Evolutionary conservation across 2,888 invertebrate genomes (phyloP).

Genomic region (Caradrina kadenii): DNA sequence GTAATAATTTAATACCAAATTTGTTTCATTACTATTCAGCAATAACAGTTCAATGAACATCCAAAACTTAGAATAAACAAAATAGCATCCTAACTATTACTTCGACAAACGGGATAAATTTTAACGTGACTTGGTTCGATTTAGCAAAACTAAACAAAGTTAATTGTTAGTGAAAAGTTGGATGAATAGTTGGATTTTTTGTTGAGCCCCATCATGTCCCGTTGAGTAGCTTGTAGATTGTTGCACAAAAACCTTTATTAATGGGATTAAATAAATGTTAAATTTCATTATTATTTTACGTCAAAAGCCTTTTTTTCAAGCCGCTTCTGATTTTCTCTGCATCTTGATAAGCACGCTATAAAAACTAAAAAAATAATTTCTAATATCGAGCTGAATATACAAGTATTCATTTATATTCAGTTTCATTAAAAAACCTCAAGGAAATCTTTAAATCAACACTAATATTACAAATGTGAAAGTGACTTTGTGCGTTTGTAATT

Average conservation of each 20-base stretch:
- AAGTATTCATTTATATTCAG: not conserved
- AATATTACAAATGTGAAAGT: too few species aligned
- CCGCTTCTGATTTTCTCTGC: conserved; percentile 10
- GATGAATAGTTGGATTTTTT: not conserved
- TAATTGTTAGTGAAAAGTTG: too few species aligned
- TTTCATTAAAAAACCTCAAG: too few species aligned
- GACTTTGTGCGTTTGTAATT: too few species aligned
- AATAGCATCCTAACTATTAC: too few species aligned
- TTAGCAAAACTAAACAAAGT: not conserved
- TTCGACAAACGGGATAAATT: not conserved
- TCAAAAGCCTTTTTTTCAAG: conserved; percentile 5
- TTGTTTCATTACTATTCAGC: not conserved
- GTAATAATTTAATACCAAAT: not conserved
- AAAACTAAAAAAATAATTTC: not conserved
- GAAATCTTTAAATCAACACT: too few species aligned
- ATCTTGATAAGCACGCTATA: conserved; percentile 18
- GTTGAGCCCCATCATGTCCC: conserved; percentile 8
- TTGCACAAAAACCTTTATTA: conserved; percentile 32
- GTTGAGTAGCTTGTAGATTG: conserved; percentile 35
- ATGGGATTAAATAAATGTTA: conserved; percentile 11
- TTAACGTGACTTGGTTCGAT: not conserved
- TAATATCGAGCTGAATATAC: not conserved
- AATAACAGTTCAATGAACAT: not conserved
- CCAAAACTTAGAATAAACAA: too few species aligned
- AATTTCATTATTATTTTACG: not conserved